These are phyloP conservation scores for Melinaea marsaeus DNA, from an alignment of 2,888 invertebrate genomes.

Conservation along the genomic window DNA sequence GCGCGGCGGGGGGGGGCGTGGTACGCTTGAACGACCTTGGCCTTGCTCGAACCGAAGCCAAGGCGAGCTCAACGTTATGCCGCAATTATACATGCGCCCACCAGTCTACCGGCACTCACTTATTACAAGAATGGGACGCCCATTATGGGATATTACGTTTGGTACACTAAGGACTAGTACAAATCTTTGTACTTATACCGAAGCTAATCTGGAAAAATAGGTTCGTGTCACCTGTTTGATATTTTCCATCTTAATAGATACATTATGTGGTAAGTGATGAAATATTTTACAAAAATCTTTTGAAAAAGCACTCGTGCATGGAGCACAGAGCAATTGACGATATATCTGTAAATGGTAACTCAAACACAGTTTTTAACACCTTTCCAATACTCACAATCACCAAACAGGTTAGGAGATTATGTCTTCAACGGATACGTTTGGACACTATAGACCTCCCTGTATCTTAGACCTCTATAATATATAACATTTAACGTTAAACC, in stretches of 20 bases:
- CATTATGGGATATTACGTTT: not conserved
- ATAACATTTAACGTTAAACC: no score
- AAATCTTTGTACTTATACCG: no score
- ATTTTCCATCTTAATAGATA: no score
- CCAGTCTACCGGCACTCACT: slow-evolving; percentile 60
- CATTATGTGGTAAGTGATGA: no score
- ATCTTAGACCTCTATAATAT: no score
- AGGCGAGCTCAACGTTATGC: slow-evolving; percentile 64
- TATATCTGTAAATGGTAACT: slow-evolving; percentile 36
- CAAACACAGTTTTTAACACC: slow-evolving; percentile 50
- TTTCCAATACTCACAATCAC: slow-evolving; percentile 39
- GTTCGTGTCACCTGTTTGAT: no score
- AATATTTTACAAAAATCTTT: no score
- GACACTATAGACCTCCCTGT: not conserved
- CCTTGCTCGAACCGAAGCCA: slow-evolving; percentile 72
- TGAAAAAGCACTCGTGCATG: not conserved
- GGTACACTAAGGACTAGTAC: not conserved
- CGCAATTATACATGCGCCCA: slow-evolving; percentile 73
- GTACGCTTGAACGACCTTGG: slow-evolving; percentile 61
- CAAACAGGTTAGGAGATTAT: slow-evolving; percentile 46
- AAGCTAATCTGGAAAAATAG: no score
- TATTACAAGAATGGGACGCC: slow-evolving; percentile 28
- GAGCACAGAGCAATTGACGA: slow-evolving; percentile 28
- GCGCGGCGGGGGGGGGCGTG: slow-evolving; percentile 35
- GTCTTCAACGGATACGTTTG: slow-evolving; percentile 22